These are phyloP conservation scores for Macrosiphum euphorbiae DNA, from an alignment of 2,888 invertebrate species.

Conservation along the genomic window DNA sequence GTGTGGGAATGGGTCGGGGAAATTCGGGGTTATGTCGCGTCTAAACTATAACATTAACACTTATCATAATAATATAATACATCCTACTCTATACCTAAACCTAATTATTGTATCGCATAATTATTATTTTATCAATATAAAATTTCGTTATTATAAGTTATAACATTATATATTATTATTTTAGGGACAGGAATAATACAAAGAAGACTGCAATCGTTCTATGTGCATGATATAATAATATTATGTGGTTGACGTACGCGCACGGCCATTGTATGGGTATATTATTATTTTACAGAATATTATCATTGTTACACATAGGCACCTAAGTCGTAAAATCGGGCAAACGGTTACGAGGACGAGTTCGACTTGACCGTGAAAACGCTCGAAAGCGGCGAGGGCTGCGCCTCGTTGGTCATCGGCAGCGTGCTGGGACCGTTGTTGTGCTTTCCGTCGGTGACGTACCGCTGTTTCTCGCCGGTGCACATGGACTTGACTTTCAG, in stretches of 20 bases:
- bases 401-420: slow-evolving; percentile 11
- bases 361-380: background rate
- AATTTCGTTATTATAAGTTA: background rate
- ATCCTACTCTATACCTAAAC: background rate
- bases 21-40: background rate
- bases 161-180: background rate
- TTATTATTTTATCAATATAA: background rate
- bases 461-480: slow-evolving; percentile 40
- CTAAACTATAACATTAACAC: background rate
- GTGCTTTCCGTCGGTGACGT: slow-evolving; percentile 43
- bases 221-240: background rate
- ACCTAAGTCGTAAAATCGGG: background rate
- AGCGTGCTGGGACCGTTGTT: background rate
- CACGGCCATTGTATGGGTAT: background rate
- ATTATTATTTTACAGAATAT: background rate
- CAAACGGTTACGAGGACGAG: background rate
- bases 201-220: background rate
- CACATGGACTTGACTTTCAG: slow-evolving; percentile 45
- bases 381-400: background rate
- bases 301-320: background rate
- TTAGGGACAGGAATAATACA: background rate
- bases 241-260: background rate
- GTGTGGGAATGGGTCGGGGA: background rate
- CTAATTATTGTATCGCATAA: background rate
- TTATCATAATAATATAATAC: background rate